Evolutionary conservation across 2,888 invertebrate genomes (phyloP), one percentile per base, ranked within the genome.

Genomic region (Lycaena phlaeas): DNA sequence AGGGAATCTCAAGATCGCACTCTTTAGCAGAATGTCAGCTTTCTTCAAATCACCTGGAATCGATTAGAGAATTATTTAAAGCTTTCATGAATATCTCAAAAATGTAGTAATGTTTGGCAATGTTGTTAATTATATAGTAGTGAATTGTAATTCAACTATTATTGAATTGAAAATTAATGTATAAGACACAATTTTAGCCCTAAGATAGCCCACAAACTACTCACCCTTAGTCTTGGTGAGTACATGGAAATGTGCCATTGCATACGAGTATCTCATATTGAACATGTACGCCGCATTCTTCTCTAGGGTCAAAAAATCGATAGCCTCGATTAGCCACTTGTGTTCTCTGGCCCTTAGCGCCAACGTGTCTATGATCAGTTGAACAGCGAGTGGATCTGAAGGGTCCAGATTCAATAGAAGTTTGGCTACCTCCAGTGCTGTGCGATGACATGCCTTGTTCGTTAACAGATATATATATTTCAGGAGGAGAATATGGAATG

Each of bases 381-480:
- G 77, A 0, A 91, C 82, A 0, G 90, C 92, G 36, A 95, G 56
- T 0, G 94, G 94, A 64, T 95, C 95, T 0, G 87, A 86, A 0
- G 92, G 92, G 63, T 94, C 93, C 40, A 94, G 64, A 3, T 90
- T 89, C 22, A 95, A 69, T 1, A 96, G 73, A 18, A 95, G 68
- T 71, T 96, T 96, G 58, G 91, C 92, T 49, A 95, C 86, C 68
- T 96, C 96, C 31, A 96, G 68, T 0, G 95, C 92, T 0, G 96
- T 96, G 45, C 94, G 87, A 58, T 93, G 92, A 62, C 94, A 95
- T 0, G 94, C 94, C 51, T 90, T 86, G 49, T 92, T 91, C 0
- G 92, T 90, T 7, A 95, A 85, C 54, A 91, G 88, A 39, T 87
- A 82, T 40, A 94, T 67, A 59, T 95, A 94, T 55, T 92, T 92